phyloP scores from a whole-genome alignment of 2,113 vertebrate genomes.

The Psettodes erumei region DNA sequence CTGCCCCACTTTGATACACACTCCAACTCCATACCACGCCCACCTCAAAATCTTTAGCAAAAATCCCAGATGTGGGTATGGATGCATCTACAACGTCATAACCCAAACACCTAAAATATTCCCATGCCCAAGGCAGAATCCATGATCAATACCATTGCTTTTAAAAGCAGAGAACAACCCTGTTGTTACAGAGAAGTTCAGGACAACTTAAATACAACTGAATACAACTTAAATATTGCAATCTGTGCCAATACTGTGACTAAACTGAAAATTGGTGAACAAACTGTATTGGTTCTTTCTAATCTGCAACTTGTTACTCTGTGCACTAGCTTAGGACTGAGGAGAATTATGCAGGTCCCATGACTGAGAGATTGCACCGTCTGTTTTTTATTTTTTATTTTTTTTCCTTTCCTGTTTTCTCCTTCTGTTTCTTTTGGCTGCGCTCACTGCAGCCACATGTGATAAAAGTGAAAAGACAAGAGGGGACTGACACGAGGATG shows the following conservation, averaged over 20 bases:
- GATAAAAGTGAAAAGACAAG: constrained; percentile 65
- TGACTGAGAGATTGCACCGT: constrained; percentile 78
- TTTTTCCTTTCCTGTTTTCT: constrained; percentile 57
- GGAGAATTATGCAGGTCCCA: constrained; percentile 80
- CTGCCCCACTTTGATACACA: constrained; percentile 40
- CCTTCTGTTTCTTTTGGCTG: constrained; percentile 71
- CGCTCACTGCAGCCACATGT: constrained; percentile 59
- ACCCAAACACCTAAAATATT: constrained; percentile 17
- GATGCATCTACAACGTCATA: constrained; percentile 23
- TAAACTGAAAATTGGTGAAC: constrained; percentile 27
- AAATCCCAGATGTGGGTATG: constrained; percentile 22
- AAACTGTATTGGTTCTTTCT: constrained; percentile 50
- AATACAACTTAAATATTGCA: constrained; percentile 2
- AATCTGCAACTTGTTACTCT: constrained; percentile 70
- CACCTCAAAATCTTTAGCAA: constrained; percentile 45
- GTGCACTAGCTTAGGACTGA: constrained; percentile 56
- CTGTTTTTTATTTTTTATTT: constrained; percentile 66
- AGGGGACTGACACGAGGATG: constrained; percentile 59
- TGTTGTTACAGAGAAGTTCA: background rate
- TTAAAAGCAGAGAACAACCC: background rate
- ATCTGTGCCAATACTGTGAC: background rate
- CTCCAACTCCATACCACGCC: constrained; percentile 41
- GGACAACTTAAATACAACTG: background rate
- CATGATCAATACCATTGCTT: constrained; percentile 18
- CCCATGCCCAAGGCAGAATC: background rate